Evolutionary conservation across 2,113 vertebrate species (phyloP).

Genomic region (Eulemur rufifrons): DNA sequence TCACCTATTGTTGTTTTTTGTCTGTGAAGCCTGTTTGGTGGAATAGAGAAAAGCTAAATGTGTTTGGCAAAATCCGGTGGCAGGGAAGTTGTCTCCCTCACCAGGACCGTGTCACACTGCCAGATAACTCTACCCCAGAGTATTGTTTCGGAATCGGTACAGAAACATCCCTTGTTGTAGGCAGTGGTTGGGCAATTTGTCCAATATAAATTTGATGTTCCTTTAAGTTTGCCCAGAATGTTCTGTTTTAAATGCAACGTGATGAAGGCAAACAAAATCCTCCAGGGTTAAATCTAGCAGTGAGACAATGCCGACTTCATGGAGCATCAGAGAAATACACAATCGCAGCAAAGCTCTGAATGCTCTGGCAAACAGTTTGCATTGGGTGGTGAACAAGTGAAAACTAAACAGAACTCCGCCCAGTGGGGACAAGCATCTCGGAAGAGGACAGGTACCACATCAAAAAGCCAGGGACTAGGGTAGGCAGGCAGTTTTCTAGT

Average conservation of each 20-base stretch:
- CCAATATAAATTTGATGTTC: constrained; percentile 25
- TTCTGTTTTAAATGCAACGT: background rate
- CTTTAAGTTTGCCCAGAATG: background rate
- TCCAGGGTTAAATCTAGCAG: background rate
- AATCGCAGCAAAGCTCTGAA: background rate
- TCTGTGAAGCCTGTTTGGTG: background rate
- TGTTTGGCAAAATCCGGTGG: background rate
- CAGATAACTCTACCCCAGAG: background rate
- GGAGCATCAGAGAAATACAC: background rate
- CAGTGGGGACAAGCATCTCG: accelerated
- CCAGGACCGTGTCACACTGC: background rate
- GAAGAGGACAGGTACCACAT: background rate
- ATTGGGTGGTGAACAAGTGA: background rate
- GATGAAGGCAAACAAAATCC: background rate
- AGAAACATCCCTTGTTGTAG: background rate
- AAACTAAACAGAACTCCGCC: background rate
- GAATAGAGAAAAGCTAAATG: background rate
- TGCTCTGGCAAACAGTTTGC: background rate
- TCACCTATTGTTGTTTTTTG: background rate
- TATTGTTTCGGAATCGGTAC: background rate
- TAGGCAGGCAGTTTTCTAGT: background rate
- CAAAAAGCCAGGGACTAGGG: background rate
- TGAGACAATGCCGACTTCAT: background rate
- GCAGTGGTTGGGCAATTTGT: background rate
- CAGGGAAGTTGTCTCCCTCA: background rate